Base-by-base conservation (phyloP, 2,888 invertebrate genomes). In the Synergus gifuensis region DNA sequence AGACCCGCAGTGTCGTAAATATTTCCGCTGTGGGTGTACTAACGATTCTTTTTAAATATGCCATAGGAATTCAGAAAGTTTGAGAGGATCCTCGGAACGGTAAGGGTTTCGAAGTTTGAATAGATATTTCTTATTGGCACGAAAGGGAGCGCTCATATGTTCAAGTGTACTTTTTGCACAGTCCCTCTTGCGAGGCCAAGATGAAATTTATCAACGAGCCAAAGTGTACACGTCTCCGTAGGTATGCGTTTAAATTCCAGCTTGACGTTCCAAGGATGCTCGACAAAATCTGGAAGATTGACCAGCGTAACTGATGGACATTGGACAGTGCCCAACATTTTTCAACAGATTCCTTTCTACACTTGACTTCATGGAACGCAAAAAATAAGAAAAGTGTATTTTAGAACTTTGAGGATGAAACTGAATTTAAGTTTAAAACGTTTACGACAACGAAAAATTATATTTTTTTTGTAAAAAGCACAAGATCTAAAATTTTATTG, bases 131-230 rank as follows among this genome's bases (percentile, higher is more conserved):
- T 18, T 44, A 49, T 49, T 28, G 77, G 28, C 28, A 28, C 28
- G 3, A 42, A 22, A 64, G 36, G 36, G 11, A 69, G n/a, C 18
- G 16, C 9, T 22, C 12, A 14, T n/a, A n/a, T n/a, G 36, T 1
- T 36, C 28, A 18, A 4, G 11, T 49, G 14, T 28, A 54, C 73
- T 73, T 54, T 46, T 54, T 49, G 67, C 1, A 3, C 14, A 16
- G 18, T 42, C 44, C 44, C 22, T 11, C 12, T 22, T 14, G 69
- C 63, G 86, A 85, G 87, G 85, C 69, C 86, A 85, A 86, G 86
- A 86, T 85, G 85, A 85, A 83, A 87, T 87, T 87, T 86, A 87
- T 87, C 87, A 87, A 87, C 85, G 86, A 81, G 79, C n/a, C 81
- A 80, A 83, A 85, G 83, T 85, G 84, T 79, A 83, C 82, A 84